Evolutionary conservation across 2,888 invertebrate genomes (phyloP), one percentile per base, ranked within the genome.

Genomic region (Dioctria rufipes): DNA sequence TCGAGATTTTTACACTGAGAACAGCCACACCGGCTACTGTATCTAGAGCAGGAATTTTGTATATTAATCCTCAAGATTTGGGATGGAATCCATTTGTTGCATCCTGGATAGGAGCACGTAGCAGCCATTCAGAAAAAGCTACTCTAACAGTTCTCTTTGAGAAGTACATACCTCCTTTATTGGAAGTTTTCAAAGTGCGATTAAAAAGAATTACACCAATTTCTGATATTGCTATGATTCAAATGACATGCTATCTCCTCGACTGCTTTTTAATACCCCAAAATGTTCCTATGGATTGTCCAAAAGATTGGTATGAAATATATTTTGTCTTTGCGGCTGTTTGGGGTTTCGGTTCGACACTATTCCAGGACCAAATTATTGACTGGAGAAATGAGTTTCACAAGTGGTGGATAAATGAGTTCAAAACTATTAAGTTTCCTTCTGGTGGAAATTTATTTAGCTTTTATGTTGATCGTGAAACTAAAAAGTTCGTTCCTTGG

Each of bases 1-100:
- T 98, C 88, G 98, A 98, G 90, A 98, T 98, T 85, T 94, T 96
- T 3, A 95, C 94, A 85, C 90, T 98, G 85, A 93, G 94, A 85
- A 96, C 96, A 0, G 98, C 98, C 0, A 98, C 98, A 0, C 98
- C 98, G 3, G 98, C 98, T 0, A 98, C 98, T 0, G 98, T 98
- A 0, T 98, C 98, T 0, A 91, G 98, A 78, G 98, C 98, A 82
- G 98, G 98, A 81, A 98, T 98, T 85, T 91, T 98, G 11, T 98
- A 96, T 87, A 95, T 98, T 83, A 98, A 98, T 90, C 95, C 96
- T 0, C 94, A 95, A 83, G 98, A 98, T 90, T 92, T 98, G 78
- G 98, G 98, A 3, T 98, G 98, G 98, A 96, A 94, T 89, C 97
- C 98, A 90, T 96, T 89, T 86, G 95, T 97, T 5, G 93, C 95